Base-by-base conservation (phyloP, 2,888 invertebrate genomes). In the Lasioglossum malachurum region DNA sequence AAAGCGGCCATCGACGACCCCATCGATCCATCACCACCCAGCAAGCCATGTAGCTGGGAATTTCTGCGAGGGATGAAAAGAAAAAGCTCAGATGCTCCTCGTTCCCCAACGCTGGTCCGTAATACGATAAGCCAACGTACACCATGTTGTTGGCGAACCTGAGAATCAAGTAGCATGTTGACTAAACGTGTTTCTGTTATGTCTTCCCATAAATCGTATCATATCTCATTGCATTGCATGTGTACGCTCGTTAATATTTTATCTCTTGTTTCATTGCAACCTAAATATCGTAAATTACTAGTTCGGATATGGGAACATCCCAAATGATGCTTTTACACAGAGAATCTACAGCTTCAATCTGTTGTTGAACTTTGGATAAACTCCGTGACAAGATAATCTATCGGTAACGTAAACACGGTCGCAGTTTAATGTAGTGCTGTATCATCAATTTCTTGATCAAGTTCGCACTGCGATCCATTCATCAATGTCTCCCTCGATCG, bases 121-220 rank as follows among this genome's bases (percentile, higher is more conserved):
- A 99, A 94, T 98, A 98, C 90, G 98, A 98, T 64, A 99, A 96
- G 0, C 99, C 99, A 31, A 99, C 97, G 94, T 99, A 99, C 3
- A 98, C 98, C 95, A 98, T 98, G 93, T 98, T 98, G 92, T 98
- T 98, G 75, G 98, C 98, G 94, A 99, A 98, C 96, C 96, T 96
- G 87, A 10, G 38, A 8, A 53, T 49, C 16, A 27, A n/a, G 8
- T n/a, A 41, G 4, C 19, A 8, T 19, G 31, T 31, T 14, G 16
- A 7, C 5, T 16, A 14, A 64, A 16, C 31, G 46, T 49, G 57
- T n/a, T 57, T 53, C 53, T 23, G 8, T 53, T 53, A n/a, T 23
- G 23, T 53, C 53, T 23, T n/a, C 53, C n/a, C 23, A 23, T n/a
- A n/a, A 53, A 53, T 23, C n/a, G 10, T 10, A 10, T 53, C 23